Base-by-base conservation (phyloP, 2,888 invertebrate species). In the Fragum fragum region DNA sequence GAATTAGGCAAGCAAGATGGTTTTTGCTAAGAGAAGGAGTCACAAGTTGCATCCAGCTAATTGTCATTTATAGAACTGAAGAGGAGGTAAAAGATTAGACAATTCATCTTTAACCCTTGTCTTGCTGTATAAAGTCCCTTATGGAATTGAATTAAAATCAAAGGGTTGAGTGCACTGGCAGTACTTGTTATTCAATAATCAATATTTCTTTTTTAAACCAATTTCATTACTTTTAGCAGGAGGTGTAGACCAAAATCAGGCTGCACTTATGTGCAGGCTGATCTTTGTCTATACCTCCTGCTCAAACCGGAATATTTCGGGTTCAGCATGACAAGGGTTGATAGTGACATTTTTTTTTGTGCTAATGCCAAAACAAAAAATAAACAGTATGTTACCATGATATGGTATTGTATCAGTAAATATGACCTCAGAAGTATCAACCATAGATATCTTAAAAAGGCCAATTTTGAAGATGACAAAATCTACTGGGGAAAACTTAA, bases 281-380 rank as follows among this genome's bases (percentile, higher is more conserved):
- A n/a, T n/a, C n/a, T n/a, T n/a, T n/a, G n/a, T n/a, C n/a, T n/a
- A n/a, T n/a, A n/a, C n/a, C n/a, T n/a, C n/a, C n/a, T n/a, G n/a
- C n/a, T n/a, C n/a, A n/a, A n/a, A n/a, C n/a, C n/a, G n/a, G n/a
- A n/a, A n/a, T n/a, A n/a, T n/a, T n/a, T n/a, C n/a, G n/a, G n/a
- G n/a, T n/a, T n/a, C n/a, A n/a, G n/a, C n/a, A n/a, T n/a, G n/a
- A n/a, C n/a, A n/a, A n/a, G n/a, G n/a, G n/a, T 70, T 28, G 70
- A 76, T 23, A 47, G 47, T 59, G 73, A 73, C 26, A 73, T 59
- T 26, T n/a, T n/a, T n/a, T n/a, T n/a, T n/a, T n/a, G n/a, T 73
- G 59, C 28, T 0, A 1, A 16, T 11, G 29, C 3, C 59, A 73
- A n/a, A 73, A 73, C 23, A 73, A 73, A n/a, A 47, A 73, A 73